Conservation (phyloP, 1,140 invertebrate species). For the Magallana angulata region DNA sequence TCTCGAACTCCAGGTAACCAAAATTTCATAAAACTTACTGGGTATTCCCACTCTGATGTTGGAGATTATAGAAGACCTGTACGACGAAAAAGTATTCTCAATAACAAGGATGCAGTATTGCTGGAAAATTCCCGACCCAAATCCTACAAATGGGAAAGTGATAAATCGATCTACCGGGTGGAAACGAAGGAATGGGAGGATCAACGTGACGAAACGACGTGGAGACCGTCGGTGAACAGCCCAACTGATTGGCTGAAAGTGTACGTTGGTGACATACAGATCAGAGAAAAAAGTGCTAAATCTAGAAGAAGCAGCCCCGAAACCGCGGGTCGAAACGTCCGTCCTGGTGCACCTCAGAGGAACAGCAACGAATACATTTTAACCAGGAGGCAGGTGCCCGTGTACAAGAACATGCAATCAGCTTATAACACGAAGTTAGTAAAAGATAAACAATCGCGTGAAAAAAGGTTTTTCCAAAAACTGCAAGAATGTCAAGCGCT, state of each 20-base stretch:
- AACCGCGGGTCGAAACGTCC: slow-evolving; percentile 8
- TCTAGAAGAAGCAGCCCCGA: slow-evolving; percentile 3
- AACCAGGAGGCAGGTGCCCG: slow-evolving; percentile 55
- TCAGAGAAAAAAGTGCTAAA: slow-evolving; percentile 49
- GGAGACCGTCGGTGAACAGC: slow-evolving; percentile 51
- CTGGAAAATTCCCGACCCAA: slow-evolving; percentile 35
- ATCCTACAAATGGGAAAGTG: slow-evolving; percentile 48
- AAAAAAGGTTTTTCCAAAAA: slow-evolving; percentile 65
- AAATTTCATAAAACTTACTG: slow-evolving; percentile 2
- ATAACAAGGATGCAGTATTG: slow-evolving; percentile 35
- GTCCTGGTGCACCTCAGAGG: slow-evolving; percentile 30
- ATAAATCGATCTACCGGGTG: slow-evolving; percentile 46
- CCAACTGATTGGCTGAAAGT: slow-evolving; percentile 49
- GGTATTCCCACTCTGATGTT: slow-evolving; percentile 29
- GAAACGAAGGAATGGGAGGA: slow-evolving; percentile 47
- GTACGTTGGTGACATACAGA: slow-evolving; percentile 51
- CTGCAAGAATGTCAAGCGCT: slow-evolving; percentile 61
- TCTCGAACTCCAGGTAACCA: neutral
- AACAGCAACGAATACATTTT: slow-evolving; percentile 57
- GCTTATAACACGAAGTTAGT: slow-evolving; percentile 60
- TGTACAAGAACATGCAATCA: slow-evolving; percentile 61
- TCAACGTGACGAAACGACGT: slow-evolving; percentile 45
- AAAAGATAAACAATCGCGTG: slow-evolving; percentile 54
- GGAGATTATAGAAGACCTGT: slow-evolving; percentile 36
- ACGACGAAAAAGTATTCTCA: slow-evolving; percentile 29